Evolutionary conservation across 2,888 invertebrate species (phyloP), one percentile per base, ranked within the genome.

Genomic region (Parasteatoda lunata): DNA sequence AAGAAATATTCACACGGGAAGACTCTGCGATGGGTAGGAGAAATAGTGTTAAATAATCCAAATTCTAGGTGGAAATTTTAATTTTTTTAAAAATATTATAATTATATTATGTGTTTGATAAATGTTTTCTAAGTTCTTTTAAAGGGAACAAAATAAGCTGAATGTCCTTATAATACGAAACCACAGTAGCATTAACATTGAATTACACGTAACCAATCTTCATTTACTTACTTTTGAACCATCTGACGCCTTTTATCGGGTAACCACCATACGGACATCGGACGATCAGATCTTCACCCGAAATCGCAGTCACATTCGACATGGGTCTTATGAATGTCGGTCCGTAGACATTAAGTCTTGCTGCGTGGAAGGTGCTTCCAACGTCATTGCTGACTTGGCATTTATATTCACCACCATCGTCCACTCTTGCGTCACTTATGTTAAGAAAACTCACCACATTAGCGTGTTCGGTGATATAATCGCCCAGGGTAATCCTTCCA

Each of bases 221-320:
- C 8, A 59, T 13, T 59, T 59, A 84, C 70, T 76, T 88, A 92
- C 92, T 91, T 91, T 90, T 91, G 48, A 89, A 90, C 92, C 92
- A 92, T 4, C 90, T 90, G 45, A 92, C 90, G 4, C 90, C 89
- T 69, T 90, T 89, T 5, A 91, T 89, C 3, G 92, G 92, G 89
- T 91, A 92, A 5, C 92, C 92, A 2, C 91, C 90, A 65, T 92
- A 92, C 73, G 91, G 91, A 82, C 92, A 92, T 51, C 90, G 89
- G 8, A 92, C 90, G 2, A 89, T 88, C 49, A 92, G 88, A 51
- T 89, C 90, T 68, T 91, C 90, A 64, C 91, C 91, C 45, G 92
- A 91, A 49, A 92, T 91, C 0, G 91, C 92, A 15, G 92, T 92
- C 51, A 91, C 90, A 83, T 92, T 92, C 8, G 89, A 89, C 91